Evolutionary conservation across 1,140 invertebrate species (phyloP).

Genomic region (Conus ventricosus): DNA sequence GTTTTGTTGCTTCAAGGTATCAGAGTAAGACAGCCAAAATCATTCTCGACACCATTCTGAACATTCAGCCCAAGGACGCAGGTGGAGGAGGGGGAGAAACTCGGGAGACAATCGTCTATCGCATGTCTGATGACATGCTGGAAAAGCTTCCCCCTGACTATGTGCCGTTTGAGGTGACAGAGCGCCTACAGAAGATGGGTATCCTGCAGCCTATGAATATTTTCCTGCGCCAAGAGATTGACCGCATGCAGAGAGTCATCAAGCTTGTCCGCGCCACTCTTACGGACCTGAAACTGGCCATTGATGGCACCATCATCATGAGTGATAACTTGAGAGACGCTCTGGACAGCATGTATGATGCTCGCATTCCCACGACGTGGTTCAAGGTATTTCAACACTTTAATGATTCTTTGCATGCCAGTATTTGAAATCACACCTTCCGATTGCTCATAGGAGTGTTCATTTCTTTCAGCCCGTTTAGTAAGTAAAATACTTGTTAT

Average conservation of each 20-base stretch:
- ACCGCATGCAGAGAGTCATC: slow-evolving; percentile 72
- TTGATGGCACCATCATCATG: slow-evolving; percentile 98
- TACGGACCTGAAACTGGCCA: slow-evolving; percentile 92
- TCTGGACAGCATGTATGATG: slow-evolving; percentile 72
- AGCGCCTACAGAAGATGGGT: slow-evolving; percentile 85
- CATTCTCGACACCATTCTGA: slow-evolving; percentile 94
- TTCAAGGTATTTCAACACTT: slow-evolving; percentile 39
- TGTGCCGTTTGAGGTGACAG: slow-evolving; percentile 65
- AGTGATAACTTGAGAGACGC: slow-evolving; percentile 80
- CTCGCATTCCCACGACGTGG: slow-evolving; percentile 70
- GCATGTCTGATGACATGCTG: slow-evolving; percentile 69
- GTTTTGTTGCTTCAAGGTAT: slow-evolving; percentile 78
- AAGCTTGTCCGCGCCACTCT: slow-evolving; percentile 79
- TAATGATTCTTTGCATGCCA: no score
- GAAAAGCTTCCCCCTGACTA: slow-evolving; percentile 71
- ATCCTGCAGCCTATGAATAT: slow-evolving; percentile 71
- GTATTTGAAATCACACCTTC: no score
- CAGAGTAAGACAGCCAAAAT: slow-evolving; percentile 94
- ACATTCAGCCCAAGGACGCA: slow-evolving; percentile 94
- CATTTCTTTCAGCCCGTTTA: no score
- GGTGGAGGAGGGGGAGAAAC: slow-evolving; percentile 80
- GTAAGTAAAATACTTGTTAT: no score
- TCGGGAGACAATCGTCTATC: slow-evolving; percentile 69
- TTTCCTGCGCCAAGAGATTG: slow-evolving; percentile 72
- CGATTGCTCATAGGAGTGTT: no score